Percentiles rank a stretch among this genome's conserved stretches.
These are phyloP conservation scores for Drosophila cognata DNA, from an alignment of 2,888 invertebrate genomes.

Conservation along the genomic window DNA sequence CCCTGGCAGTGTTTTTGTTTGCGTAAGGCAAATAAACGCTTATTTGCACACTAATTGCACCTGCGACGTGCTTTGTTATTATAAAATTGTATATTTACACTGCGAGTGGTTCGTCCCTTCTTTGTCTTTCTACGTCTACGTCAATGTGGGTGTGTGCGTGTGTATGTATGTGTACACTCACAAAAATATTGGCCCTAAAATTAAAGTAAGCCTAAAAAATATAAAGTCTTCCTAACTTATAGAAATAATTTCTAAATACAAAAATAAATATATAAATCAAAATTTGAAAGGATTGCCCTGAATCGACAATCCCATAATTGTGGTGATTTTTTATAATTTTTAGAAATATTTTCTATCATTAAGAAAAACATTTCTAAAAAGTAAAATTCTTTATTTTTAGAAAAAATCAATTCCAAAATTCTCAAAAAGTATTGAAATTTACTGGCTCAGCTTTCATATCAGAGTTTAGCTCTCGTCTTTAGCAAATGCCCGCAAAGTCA, in stretches of 20 bases:
- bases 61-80: conserved; percentile 81
- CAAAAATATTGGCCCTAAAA: neutral
- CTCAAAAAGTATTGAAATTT: neutral
- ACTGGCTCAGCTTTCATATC: no score
- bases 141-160: conserved; percentile 19
- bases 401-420: neutral
- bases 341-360: neutral
- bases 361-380: neutral
- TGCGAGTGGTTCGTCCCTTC: conserved; percentile 49
- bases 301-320: neutral
- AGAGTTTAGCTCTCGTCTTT: no score
- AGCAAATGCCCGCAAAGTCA: no score
- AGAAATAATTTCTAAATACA: neutral
- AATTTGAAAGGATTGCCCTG: neutral
- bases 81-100: conserved; percentile 77
- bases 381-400: neutral
- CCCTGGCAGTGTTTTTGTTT: conserved; percentile 44
- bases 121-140: conserved; percentile 31
- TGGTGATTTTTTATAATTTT: neutral
- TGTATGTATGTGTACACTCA: conserved; percentile 15
- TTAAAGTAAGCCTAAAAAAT: neutral
- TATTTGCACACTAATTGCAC: conserved; percentile 80
- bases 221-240: neutral
- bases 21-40: conserved; percentile 73
- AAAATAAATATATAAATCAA: neutral